Evolutionary conservation across 2,888 invertebrate species (phyloP).

Genomic region (Thyatira batis): DNA sequence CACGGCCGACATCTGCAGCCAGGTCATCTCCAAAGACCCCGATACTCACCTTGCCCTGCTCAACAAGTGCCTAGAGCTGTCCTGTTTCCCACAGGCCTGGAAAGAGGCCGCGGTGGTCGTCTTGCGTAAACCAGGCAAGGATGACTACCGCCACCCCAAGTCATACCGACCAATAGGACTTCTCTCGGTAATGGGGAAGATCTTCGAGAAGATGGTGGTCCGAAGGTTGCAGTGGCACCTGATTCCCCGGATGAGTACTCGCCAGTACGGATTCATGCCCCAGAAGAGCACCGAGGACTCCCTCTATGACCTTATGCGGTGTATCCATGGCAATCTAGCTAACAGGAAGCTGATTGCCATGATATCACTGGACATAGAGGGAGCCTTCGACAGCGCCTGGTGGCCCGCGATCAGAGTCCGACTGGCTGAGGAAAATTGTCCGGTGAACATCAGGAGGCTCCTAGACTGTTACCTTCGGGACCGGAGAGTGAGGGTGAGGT

Average conservation of each 20-base stretch:
- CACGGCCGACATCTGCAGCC: conserved; percentile 10
- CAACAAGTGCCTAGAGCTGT: conserved; percentile 7
- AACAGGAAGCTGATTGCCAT: not conserved
- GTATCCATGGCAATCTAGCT: not conserved
- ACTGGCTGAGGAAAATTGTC: conserved; percentile 8
- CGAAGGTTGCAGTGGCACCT: not conserved
- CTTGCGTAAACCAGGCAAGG: conserved; percentile 9
- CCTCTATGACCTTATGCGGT: not conserved
- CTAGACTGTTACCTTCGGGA: conserved; percentile 1
- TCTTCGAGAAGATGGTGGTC: not conserved
- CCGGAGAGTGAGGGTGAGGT: conserved; percentile 4
- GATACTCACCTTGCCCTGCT: not conserved
- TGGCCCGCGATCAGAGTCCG: not conserved
- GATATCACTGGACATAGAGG: not conserved
- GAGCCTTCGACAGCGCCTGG: too few species aligned
- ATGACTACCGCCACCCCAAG: conserved; percentile 3
- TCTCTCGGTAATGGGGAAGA: conserved; percentile 8
- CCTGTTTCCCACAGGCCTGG: conserved; percentile 9
- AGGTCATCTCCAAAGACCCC: not conserved
- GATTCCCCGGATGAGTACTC: not conserved
- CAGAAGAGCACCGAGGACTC: conserved; percentile 4
- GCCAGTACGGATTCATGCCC: too few species aligned
- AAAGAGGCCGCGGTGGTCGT: conserved; percentile 8
- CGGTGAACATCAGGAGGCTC: not conserved
- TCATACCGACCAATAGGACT: conserved; percentile 4